Evolutionary conservation across 2,888 invertebrate genomes (phyloP), one percentile per base, ranked within the genome.

Genomic region (Morpho helenor): DNA sequence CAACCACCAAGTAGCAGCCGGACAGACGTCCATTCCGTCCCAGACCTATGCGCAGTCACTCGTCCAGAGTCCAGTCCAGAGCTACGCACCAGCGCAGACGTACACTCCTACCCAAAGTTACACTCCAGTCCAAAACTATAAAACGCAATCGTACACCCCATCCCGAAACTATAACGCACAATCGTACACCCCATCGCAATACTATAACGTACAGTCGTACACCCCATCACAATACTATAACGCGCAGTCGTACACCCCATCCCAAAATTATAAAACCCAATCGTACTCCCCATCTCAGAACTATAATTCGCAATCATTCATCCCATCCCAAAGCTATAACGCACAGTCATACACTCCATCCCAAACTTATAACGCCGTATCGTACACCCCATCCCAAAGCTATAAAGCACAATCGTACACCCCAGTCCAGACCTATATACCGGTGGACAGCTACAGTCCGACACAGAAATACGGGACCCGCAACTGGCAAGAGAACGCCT

Each of bases 1-100:
- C 59, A 41, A 41, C 23, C 49, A 31, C 5, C 63, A 56, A 40
- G 43, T 51, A 7, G n/a, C 7, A 43, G 7, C 8, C n/a, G 43
- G 3, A 7, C 53, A 57, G 39, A 54, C 39, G 10, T 58, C 55
- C 58, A 46, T 39, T n/a, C 51, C 53, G 0, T 41, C 42, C 7
- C 61, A 61, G 49, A 52, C 49, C 39, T 57, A 60, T 51, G 22
- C 42, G 8, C 51, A 50, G 23, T 44, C 43, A 8, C 63, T 51
- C 40, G 40, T 54, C 6, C 53, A 57, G 43, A 51, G 22, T 10
- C 52, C 51, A 1, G 46, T 46, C 7, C 62, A 62, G 48, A 52
- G 46, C 16, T 60, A 60, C 51, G 41, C 31, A 9, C 54, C 57
- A 8, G 23, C 44, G 7, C 54, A 48, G 42, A 55, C 55, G 31